Evolutionary conservation across 1,140 invertebrate genomes (phyloP).

Genomic region (Scaptomyza graminum): DNA sequence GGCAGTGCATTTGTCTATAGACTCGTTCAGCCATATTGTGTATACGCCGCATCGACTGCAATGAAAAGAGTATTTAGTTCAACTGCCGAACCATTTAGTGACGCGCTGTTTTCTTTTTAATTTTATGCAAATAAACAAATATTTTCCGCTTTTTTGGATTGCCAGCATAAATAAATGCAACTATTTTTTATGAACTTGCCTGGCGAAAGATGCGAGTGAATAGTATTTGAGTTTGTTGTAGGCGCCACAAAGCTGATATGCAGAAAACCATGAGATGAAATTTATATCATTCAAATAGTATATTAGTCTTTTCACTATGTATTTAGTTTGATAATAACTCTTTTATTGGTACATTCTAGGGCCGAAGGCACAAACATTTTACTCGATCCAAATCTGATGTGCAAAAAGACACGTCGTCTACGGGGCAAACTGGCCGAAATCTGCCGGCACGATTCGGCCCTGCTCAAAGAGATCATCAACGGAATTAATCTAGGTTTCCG

Average conservation of each 20-base stretch:
- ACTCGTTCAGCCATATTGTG: slow-evolving; percentile 46
- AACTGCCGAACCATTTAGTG: slow-evolving; percentile 29
- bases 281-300: too few species aligned
- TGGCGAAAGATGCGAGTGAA: slow-evolving; percentile 7
- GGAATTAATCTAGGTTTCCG: slow-evolving; percentile 91
- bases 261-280: too few species aligned
- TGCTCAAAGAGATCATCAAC: slow-evolving; percentile 90
- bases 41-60: slow-evolving; percentile 61
- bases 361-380: slow-evolving; percentile 92
- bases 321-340: not conserved
- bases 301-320: too few species aligned
- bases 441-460: slow-evolving; percentile 87
- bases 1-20: too few species aligned
- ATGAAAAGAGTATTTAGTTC: slow-evolving; percentile 57
- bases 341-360: slow-evolving; percentile 84
- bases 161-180: slow-evolving; percentile 47
- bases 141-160: slow-evolving; percentile 9
- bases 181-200: slow-evolving; percentile 43
- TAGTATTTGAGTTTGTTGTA: not conserved
- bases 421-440: slow-evolving; percentile 91
- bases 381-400: slow-evolving; percentile 94
- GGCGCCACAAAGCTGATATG: slow-evolving; percentile 10
- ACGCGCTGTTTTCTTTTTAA: slow-evolving; percentile 34
- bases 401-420: slow-evolving; percentile 90
- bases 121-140: slow-evolving; percentile 56